Conservation (phyloP, 2,888 invertebrate genomes). For the Camponotus fellah region DNA sequence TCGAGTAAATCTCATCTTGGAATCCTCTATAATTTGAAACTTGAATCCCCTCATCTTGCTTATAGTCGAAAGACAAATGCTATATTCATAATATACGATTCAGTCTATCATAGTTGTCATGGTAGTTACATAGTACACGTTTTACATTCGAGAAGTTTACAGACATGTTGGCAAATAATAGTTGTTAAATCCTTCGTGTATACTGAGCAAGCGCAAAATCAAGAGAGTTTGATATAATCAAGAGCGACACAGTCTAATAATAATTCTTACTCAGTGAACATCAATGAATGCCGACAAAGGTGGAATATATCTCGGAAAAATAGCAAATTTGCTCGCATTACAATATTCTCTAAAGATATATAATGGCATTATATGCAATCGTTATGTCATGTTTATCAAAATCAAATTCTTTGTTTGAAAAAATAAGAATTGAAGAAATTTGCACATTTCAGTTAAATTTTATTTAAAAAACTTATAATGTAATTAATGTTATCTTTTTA, state of each 20-base stretch:
- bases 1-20: not conserved
- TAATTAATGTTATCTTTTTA: not conserved
- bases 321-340: not conserved
- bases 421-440: not conserved
- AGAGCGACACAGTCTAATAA: slow-evolving; percentile 1
- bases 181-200: not conserved
- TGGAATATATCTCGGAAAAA: slow-evolving; percentile 11
- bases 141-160: not conserved
- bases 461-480: not conserved
- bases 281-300: slow-evolving; percentile 26
- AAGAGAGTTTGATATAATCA: not conserved
- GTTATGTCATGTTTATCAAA: not conserved
- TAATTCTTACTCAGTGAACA: slow-evolving; percentile 15
- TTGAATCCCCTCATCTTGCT: not conserved
- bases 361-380: not conserved
- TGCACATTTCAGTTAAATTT: not conserved
- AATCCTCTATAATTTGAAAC: not conserved
- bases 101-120: not conserved
- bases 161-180: not conserved
- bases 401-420: not conserved
- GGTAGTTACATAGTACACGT: not conserved
- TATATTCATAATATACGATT: not conserved
- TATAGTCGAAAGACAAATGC: not conserved
- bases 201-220: slow-evolving; percentile 34
- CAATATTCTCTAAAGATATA: not conserved